Conservation (phyloP, 2,888 invertebrate species). For the Nemotelus nigrinus region DNA sequence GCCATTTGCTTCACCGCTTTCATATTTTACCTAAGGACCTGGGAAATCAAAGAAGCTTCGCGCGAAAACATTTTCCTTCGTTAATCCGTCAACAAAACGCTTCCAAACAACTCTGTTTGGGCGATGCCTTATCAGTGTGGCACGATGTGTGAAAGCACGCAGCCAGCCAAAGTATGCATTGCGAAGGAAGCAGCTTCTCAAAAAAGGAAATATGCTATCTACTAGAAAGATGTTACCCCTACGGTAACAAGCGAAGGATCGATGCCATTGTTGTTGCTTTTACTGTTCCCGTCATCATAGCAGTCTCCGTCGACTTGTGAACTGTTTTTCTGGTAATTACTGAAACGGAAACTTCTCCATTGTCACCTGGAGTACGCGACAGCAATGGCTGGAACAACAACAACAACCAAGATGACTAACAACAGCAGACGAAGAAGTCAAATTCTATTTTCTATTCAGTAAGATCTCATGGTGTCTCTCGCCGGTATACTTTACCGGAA, state of each 20-base stretch:
- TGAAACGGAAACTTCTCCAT: conserved; percentile 41
- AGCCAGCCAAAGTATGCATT: conserved; percentile 10
- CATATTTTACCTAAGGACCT: not conserved
- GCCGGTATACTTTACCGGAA: not conserved
- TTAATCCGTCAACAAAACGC: conserved; percentile 39
- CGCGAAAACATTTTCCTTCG: conserved; percentile 20
- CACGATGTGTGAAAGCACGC: conserved; percentile 4
- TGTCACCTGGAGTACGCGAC: conserved; percentile 34
- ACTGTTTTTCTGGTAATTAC: conserved; percentile 41
- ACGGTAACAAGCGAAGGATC: conserved; percentile 14
- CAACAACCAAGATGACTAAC: too few relatives aligned
- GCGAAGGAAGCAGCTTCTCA: conserved; percentile 22
- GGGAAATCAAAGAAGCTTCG: conserved; percentile 20
- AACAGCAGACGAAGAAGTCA: too few relatives aligned
- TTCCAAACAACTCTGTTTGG: conserved; percentile 12
- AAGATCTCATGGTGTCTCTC: not conserved
- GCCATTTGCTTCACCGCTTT: not conserved
- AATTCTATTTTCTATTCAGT: not conserved
- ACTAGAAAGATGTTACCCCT: conserved; percentile 19
- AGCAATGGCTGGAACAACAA: not conserved
- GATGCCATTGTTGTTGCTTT: conserved; percentile 2
- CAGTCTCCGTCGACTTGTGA: conserved; percentile 13
- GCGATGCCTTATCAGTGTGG: conserved; percentile 14
- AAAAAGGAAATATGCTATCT: conserved; percentile 28
- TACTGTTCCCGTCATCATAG: not conserved